Percentiles rank a stretch among this genome's conserved stretches.
Conservation (phyloP, 1,140 invertebrate genomes). For the Stenopsyche tienmushanensis region DNA sequence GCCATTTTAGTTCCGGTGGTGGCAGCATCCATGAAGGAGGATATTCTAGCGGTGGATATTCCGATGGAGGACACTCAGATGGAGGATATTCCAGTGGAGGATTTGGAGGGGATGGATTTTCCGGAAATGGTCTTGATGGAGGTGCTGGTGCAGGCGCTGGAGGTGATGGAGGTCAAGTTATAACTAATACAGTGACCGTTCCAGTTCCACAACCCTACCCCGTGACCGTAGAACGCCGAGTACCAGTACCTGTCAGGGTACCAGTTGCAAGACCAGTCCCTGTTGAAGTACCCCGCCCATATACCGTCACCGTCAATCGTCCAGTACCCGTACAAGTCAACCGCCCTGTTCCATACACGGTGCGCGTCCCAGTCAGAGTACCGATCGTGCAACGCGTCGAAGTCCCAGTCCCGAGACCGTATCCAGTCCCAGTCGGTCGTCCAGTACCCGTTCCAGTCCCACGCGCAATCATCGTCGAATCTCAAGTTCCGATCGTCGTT, state of each 20-base stretch:
- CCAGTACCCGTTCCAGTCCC: conserved; percentile 48
- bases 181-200: conserved; percentile 43
- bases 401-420: conserved; percentile 43
- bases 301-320: conserved; percentile 54
- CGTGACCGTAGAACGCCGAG: conserved; percentile 45
- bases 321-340: conserved; percentile 53
- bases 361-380: conserved; percentile 58
- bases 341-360: conserved; percentile 55
- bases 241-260: conserved; percentile 45
- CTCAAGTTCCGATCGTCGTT: conserved; percentile 49
- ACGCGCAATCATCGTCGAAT: conserved; percentile 52
- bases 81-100: not conserved
- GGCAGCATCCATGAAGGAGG: too few species aligned
- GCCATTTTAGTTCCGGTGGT: too few species aligned
- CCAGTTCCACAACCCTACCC: conserved; percentile 48
- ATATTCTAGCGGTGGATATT: not conserved
- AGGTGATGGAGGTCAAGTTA: conserved; percentile 6
- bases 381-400: conserved; percentile 43
- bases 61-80: too few species aligned
- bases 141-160: not conserved
- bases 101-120: not conserved
- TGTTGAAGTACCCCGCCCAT: conserved; percentile 56
- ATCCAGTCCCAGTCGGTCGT: conserved; percentile 45
- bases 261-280: conserved; percentile 58
- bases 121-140: not conserved